Evolutionary conservation across 2,888 invertebrate genomes (phyloP).

Genomic region (Lamproptera curius): DNA sequence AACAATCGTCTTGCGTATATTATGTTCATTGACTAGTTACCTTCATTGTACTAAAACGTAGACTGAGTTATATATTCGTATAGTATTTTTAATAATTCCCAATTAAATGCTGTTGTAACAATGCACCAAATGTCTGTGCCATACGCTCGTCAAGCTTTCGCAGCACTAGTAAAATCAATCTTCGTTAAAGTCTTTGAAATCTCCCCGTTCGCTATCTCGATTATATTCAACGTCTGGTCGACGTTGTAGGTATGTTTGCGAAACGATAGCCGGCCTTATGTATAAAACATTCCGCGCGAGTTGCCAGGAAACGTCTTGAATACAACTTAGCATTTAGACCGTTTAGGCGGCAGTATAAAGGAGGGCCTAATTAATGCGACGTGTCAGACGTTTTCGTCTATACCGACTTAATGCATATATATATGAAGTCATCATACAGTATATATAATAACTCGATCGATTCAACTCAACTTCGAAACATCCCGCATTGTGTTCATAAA

Average conservation of each 20-base stretch:
- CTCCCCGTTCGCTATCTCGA: constrained; percentile 5
- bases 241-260: constrained; percentile 8
- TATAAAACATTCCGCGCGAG: constrained; percentile 22
- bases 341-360: constrained; percentile 13
- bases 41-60: neutral
- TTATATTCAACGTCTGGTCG: constrained; percentile 14
- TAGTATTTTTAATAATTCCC: no score
- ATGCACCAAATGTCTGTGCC: no score
- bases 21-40: neutral
- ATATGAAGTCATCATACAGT: no score
- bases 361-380: constrained; percentile 6
- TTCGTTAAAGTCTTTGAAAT: constrained; percentile 9
- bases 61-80: no score
- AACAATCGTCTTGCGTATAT: neutral
- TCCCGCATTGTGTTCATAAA: constrained; percentile 14
- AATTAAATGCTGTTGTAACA: no score
- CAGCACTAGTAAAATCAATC: neutral
- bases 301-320: constrained; percentile 20
- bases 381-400: no score
- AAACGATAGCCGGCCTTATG: constrained; percentile 17
- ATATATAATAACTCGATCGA: no score
- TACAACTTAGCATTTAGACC: constrained; percentile 13
- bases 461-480: no score
- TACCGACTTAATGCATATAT: no score
- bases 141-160: neutral